These are phyloP conservation scores for Epinephelus lanceolatus DNA, from an alignment of 2,113 vertebrate species.

Conservation along the genomic window DNA sequence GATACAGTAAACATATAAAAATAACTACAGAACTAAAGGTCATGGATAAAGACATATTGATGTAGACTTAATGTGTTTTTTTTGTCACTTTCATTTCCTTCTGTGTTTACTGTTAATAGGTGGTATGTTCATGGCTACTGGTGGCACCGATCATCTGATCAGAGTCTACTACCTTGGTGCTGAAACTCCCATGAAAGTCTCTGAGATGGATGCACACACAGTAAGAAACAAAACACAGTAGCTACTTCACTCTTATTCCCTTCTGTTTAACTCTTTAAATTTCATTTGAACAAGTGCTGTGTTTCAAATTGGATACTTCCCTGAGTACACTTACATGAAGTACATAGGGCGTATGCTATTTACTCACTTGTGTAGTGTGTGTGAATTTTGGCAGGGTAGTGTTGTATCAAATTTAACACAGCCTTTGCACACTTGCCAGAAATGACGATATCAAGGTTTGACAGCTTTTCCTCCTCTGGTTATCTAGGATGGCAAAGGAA, in stretches of 20 bases:
- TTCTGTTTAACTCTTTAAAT: not conserved
- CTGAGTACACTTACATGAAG: too few relatives aligned
- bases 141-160: constrained; percentile 96
- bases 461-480: too few relatives aligned
- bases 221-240: constrained; percentile 80
- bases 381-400: too few relatives aligned
- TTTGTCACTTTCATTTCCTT: not conserved
- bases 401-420: too few relatives aligned
- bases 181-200: constrained; percentile 93
- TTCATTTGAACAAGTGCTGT: not conserved
- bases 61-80: not conserved
- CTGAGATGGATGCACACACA: constrained; percentile 94
- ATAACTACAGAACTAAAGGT: too few relatives aligned
- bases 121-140: constrained; percentile 98
- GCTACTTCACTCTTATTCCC: not conserved
- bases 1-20: too few relatives aligned
- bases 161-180: constrained; percentile 97
- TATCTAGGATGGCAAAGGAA: too few relatives aligned
- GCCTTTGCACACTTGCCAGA: too few relatives aligned
- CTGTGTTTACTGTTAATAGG: constrained; percentile 79
- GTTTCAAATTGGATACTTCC: too few relatives aligned
- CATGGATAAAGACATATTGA: not conserved
- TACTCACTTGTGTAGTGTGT: too few relatives aligned
- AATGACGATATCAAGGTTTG: too few relatives aligned
- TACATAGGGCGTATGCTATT: too few relatives aligned